Percentiles rank a stretch among this genome's conserved stretches.
Evolutionary conservation across 2,113 vertebrate genomes (phyloP).

Genomic region (Psettodes erumei): DNA sequence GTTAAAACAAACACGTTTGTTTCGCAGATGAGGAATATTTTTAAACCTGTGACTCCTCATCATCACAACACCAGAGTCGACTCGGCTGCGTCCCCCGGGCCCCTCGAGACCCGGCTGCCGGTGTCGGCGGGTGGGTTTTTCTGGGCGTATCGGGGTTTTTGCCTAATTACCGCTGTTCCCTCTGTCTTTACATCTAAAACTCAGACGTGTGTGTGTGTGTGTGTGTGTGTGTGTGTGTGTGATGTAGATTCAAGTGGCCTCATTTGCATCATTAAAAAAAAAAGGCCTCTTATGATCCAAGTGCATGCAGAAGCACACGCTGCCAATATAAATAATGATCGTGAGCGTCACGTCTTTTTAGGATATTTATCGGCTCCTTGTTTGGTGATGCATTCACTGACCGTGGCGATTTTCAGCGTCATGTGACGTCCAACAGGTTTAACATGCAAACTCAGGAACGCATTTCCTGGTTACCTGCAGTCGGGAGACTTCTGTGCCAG

Average conservation of each 20-base stretch:
- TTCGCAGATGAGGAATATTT: slow-evolving; percentile 32
- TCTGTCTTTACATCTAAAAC: slow-evolving; percentile 25
- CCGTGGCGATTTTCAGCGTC: neutral
- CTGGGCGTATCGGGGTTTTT: slow-evolving; percentile 22
- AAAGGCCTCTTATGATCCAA: neutral
- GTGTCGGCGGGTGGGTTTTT: neutral
- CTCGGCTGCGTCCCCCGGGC: too few relatives aligned
- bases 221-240: neutral
- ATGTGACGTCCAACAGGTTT: too few relatives aligned
- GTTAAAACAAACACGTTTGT: slow-evolving; percentile 43
- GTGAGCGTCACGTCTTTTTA: neutral
- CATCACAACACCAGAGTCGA: too few relatives aligned
- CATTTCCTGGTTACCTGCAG: slow-evolving; percentile 78
- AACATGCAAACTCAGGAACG: too few relatives aligned
- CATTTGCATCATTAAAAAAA: slow-evolving; percentile 4
- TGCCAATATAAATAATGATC: neutral
- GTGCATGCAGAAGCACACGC: neutral
- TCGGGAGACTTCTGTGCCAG: slow-evolving; percentile 80
- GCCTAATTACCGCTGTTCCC: slow-evolving; percentile 20
- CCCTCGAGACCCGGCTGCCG: slow-evolving; percentile 8
- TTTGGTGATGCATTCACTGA: neutral
- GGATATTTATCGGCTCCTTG: neutral
- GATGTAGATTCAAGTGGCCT: neutral
- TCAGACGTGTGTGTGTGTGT: neutral
- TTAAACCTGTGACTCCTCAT: slow-evolving; percentile 45